Percentiles rank a stretch among this genome's conserved stretches.
Conservation (phyloP, 2,797 vertebrate genomes). For the Cuculus canorus region DNA sequence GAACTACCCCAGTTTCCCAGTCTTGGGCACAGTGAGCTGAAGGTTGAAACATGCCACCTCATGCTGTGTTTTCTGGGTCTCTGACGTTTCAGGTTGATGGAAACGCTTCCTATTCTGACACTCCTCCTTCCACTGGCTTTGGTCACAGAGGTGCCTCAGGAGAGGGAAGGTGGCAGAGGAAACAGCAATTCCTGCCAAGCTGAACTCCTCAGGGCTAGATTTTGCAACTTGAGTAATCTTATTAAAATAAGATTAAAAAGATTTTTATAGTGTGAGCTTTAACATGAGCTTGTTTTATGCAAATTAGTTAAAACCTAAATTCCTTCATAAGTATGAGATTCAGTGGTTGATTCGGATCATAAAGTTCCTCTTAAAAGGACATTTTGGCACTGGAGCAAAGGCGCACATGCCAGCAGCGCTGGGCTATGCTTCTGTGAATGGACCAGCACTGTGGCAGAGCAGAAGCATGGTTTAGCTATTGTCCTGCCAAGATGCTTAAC, state of each 20-base stretch:
- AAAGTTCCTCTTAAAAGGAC: too few species aligned
- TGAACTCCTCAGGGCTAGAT: neutral
- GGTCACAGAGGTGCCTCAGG: neutral
- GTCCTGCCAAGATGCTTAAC: neutral
- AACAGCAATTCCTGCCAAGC: neutral
- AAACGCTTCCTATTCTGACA: neutral
- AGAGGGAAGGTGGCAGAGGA: neutral
- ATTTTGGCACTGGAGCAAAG: neutral
- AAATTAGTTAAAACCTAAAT: neutral
- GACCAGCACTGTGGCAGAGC: neutral
- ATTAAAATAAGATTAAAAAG: neutral
- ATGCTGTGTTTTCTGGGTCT: neutral
- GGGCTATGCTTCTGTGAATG: neutral
- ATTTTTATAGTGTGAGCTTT: neutral
- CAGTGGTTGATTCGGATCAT: neutral
- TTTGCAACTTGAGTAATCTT: neutral
- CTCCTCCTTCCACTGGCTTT: neutral
- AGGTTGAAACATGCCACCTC: neutral
- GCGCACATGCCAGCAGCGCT: fast-evolving
- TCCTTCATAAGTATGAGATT: neutral
- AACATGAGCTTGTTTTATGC: neutral
- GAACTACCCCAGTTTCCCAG: neutral
- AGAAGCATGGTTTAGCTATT: neutral
- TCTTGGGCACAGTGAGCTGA: neutral
- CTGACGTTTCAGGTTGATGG: neutral